Base-by-base conservation (phyloP, 2,113 vertebrate species). In the Gallinago media region DNA sequence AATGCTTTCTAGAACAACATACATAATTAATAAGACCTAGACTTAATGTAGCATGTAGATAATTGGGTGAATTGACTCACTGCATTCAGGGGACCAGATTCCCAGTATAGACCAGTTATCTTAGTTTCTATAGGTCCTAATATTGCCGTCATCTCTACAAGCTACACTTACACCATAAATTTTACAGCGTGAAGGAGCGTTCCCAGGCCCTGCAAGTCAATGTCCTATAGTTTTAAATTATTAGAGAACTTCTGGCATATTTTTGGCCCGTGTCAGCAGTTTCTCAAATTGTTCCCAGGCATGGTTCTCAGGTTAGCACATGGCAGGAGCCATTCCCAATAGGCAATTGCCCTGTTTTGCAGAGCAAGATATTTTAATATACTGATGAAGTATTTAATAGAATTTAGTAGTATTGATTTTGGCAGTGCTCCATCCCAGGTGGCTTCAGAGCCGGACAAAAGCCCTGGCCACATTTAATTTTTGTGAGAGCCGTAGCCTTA, bases 211-310 rank as follows among this genome's bases (percentile, higher is more conserved):
- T 85, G n/a, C 8, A 83, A 88, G 88, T 66, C 85, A 92, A n/a
- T 83, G 58, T 88, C 88, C 44, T 40, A 31, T 8, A 79, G 36
- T 70, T 96, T 82, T 52, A 85, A 75, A 90, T 76, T 70, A 73
- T 87, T 74, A 70, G 15, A 76, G 49, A 85, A 76, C 14, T 70
- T 94, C 67, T 93, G 92, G 56, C 44, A 40, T 89, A 78, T 88
- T 93, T 96, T 89, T 95, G 81, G 54, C 62, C 58, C 1, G 0
- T 56, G 29, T 68, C 82, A 89, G 44, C 26, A 65, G 66, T 89
- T 84, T 87, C 81, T 82, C 66, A 91, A 78, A 61, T 77, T 81
- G 66, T 91, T 95, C 70, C 56, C 70, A 91, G 93, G 58, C 85
- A 78, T 83, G 89, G 36, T 68, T 87, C 84, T 89, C 77, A 72